Evolutionary conservation across 2,113 vertebrate genomes (phyloP), one percentile per base, ranked within the genome.

Genomic region (Sitta europaea): DNA sequence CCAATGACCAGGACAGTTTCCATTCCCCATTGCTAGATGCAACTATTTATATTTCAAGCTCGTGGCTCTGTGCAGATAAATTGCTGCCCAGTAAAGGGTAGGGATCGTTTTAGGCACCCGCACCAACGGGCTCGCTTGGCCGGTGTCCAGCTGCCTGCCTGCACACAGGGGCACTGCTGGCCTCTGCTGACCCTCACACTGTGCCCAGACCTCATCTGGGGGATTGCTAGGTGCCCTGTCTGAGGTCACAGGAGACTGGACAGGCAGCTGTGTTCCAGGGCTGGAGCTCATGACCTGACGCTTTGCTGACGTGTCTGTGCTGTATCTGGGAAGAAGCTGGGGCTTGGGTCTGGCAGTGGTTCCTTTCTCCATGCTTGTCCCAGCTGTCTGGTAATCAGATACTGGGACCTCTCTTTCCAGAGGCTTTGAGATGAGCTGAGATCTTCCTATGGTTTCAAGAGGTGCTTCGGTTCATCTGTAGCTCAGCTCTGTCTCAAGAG

Each of bases 21-120:
- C 95, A 94, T 96, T 97, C 90, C 90, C 90, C 79, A 94, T 92
- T 93, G 43, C 71, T 90, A 86, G 85, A 79, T 72, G 72, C 1
- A 76, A 42, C 90, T 93, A 86, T 88, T 95, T 93, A 47, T 97
- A 94, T 90, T 92, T 90, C 79, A 22, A 74, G 54, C 88, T 96
- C 23, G 82, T 83, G 88, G 51, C 75, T 45, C 86, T 88, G 71
- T 61, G 24, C 67, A 66, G 72, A 92, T 53, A 80, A 79, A 70
- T 66, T 6, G 19, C 45, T 62, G 54, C 54, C 75, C 82, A 43
- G 29, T 24, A 15, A 86, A 89, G 59, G 58, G 50, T 65, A 79
- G 67, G 54, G 71, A 19, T 42, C 0, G 0, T 57, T 70, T 66
- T 23, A 38, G 62, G 5, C 0, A 0, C 24, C 25, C 3, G 4